Evolutionary conservation across 2,888 invertebrate genomes (phyloP).

Genomic region (Torymus texanus): DNA sequence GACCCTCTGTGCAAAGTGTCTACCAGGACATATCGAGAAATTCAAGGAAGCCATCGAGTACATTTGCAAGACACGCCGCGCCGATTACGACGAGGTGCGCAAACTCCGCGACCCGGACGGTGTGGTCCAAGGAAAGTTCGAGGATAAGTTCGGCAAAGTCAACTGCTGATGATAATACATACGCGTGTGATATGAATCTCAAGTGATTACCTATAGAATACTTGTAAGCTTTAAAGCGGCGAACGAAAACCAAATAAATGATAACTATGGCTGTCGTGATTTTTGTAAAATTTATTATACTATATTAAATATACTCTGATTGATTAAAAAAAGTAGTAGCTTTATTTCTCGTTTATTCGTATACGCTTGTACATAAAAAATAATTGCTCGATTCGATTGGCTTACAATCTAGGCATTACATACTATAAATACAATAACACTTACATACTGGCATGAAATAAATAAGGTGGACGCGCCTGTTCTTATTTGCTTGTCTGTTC

Average conservation of each 20-base stretch:
- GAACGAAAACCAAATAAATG: conserved; percentile 2
- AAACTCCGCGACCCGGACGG: conserved; percentile 57
- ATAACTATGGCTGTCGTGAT: background rate
- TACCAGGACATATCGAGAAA: conserved; percentile 56
- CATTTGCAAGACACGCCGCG: conserved; percentile 58
- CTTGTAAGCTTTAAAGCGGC: background rate
- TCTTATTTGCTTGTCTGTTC: no score
- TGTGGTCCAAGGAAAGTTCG: conserved; percentile 49
- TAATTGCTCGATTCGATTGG: background rate
- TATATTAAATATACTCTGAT: conserved; percentile 11
- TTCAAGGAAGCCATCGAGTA: conserved; percentile 55
- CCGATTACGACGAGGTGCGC: conserved; percentile 54
- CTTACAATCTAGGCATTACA: background rate
- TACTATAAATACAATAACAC: conserved; percentile 14
- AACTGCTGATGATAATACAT: conserved; percentile 40
- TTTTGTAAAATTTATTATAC: background rate
- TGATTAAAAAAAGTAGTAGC: background rate
- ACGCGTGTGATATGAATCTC: background rate
- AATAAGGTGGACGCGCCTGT: conserved; percentile 20
- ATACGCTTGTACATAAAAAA: background rate
- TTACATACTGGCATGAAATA: conserved; percentile 21
- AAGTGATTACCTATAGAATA: background rate
- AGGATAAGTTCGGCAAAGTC: conserved; percentile 59
- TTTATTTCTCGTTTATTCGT: background rate
- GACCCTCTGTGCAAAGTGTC: conserved; percentile 59